Evolutionary conservation across 92 coral and sea anemone genomes (phyloP).

Genomic region (Palythoa caribaeorum): DNA sequence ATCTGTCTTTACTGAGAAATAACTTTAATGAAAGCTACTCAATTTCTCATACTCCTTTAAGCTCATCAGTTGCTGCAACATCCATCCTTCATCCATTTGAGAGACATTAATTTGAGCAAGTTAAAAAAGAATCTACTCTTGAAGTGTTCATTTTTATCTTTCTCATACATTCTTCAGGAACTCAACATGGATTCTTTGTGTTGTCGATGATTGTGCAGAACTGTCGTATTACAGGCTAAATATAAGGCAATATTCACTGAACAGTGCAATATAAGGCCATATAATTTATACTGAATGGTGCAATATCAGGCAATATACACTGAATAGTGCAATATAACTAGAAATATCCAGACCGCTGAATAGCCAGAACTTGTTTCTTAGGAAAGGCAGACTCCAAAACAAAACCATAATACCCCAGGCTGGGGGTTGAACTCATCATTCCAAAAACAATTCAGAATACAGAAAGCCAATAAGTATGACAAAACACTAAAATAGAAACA

Average conservation of each 20-base stretch:
- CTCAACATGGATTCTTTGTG: neutral
- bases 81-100: neutral
- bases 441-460: too few species aligned
- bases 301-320: too few species aligned
- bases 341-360: neutral
- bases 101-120: neutral
- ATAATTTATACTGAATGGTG: too few species aligned
- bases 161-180: neutral
- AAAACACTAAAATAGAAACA: neutral
- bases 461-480: neutral
- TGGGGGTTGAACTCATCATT: neutral
- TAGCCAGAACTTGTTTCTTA: neutral
- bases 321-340: too few species aligned
- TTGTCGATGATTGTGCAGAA: neutral
- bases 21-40: neutral
- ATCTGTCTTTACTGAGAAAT: neutral
- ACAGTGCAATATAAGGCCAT: too few species aligned
- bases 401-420: neutral
- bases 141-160: too few species aligned
- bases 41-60: neutral
- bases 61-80: neutral
- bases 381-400: neutral
- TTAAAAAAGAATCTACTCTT: neutral
- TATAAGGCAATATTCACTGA: too few species aligned
- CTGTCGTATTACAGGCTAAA: too few species aligned